Evolutionary conservation across 2,888 invertebrate genomes (phyloP).

Genomic region (Eupeodes latifasciatus): DNA sequence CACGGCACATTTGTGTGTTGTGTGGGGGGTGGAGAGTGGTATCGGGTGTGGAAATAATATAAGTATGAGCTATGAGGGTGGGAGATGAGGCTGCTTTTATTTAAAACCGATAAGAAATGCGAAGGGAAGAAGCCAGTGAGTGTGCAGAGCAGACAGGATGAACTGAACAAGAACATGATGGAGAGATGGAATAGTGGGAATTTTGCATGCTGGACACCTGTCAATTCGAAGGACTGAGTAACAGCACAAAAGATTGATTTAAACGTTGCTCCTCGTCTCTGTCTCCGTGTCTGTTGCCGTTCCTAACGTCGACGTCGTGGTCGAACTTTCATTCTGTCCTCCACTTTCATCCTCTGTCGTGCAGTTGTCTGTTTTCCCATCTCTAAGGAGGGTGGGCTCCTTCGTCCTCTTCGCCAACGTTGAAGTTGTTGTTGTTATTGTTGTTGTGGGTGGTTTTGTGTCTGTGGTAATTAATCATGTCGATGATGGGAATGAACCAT

Average conservation of each 20-base stretch:
- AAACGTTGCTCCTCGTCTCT: slow-evolving; percentile 33
- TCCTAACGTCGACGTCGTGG: background rate
- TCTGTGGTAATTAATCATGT: slow-evolving; percentile 75
- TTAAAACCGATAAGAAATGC: slow-evolving; percentile 59
- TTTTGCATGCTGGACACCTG: slow-evolving; percentile 76
- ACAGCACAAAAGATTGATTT: slow-evolving; percentile 72
- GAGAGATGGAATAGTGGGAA: slow-evolving; percentile 64
- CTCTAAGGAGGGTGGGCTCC: slow-evolving; percentile 27
- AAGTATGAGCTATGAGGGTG: background rate
- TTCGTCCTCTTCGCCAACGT: too few relatives aligned
- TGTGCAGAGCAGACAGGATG: background rate
- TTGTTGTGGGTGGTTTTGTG: slow-evolving; percentile 61
- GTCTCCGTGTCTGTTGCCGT: background rate
- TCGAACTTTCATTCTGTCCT: background rate
- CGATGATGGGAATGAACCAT: slow-evolving; percentile 64
- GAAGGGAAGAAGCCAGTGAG: slow-evolving; percentile 1
- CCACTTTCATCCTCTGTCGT: background rate
- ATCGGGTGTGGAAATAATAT: background rate
- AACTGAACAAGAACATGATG: background rate
- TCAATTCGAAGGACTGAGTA: slow-evolving; percentile 64
- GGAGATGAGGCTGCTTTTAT: background rate
- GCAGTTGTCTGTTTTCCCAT: slow-evolving; percentile 57
- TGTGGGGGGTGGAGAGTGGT: background rate
- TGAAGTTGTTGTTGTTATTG: too few relatives aligned
- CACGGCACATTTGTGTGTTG: slow-evolving; percentile 12